Base-by-base conservation (phyloP, 2,797 vertebrate genomes). In the Zalophus californianus region DNA sequence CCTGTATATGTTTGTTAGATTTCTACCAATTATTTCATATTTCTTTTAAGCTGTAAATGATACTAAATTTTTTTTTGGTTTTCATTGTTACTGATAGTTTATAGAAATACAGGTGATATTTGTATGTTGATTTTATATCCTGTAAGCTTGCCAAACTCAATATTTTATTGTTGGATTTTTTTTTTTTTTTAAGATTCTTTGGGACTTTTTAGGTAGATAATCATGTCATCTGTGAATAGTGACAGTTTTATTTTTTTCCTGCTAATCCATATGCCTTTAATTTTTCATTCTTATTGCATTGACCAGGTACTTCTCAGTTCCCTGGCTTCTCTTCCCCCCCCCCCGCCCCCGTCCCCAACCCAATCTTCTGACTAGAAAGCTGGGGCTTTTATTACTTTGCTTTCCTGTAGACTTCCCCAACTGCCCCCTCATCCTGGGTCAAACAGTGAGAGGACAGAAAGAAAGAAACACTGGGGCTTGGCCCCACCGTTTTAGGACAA, bases 191-290 rank as follows among this genome's bases (percentile, higher is more conserved):
- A 18, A 56, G 13, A 86, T 82, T 94, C 13, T 8, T 68, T 96
- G n/a, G 1, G 23, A 32, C 50, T 86, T 84, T 93, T 21, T 79
- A 44, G 23, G 48, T 83, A 70, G 58, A 82, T 64, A 86, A 60
- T 80, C 29, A n/a, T 64, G 35, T 70, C 38, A 70, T 75, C 23
- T 86, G 58, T 44, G 21, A 91, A 84, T 83, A 89, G 41, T n/a
- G 18, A n/a, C 41, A 75, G 16, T 82, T 92, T 79, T 64, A 16
- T 56, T 75, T 64, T 97, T 94, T 86, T 44, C n/a, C 88, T 85
- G 62, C 8, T 87, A 64, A 82, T 86, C 54, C 41, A 21, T 66
- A 52, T 94, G 54, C 32, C 20, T 87, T 79, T n/a, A 78, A 38
- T 77, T 90, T 86, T 35, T 86, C 44, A 72, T 86, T 94, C 50